Conservation (phyloP, 2,888 invertebrate species). For the Rhagonycha lutea region DNA sequence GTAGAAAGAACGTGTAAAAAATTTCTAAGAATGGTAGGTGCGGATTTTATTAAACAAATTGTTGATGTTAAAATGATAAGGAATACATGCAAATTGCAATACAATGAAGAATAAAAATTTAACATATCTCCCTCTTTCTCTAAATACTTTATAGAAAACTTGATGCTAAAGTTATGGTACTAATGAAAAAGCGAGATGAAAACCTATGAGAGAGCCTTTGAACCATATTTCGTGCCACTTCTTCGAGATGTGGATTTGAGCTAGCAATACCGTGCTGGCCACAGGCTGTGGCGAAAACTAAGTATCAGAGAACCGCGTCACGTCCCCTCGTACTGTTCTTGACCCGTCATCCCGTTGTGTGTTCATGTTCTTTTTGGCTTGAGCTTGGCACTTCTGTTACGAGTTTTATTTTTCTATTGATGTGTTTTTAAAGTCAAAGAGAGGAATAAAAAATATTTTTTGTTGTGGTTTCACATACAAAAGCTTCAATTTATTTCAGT, state of each 20-base stretch:
- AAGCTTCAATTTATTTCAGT: background rate
- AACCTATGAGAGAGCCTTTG: background rate
- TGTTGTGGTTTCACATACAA: background rate
- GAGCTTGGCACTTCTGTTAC: conserved; percentile 9
- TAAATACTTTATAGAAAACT: background rate
- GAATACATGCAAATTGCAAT: background rate
- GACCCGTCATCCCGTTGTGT: conserved; percentile 38
- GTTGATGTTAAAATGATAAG: background rate
- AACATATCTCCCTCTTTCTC: background rate
- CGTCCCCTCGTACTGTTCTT: conserved; percentile 46
- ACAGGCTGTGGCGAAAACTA: conserved; percentile 45
- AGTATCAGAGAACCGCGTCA: conserved; percentile 48
- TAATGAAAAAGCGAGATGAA: background rate
- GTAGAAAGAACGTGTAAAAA: background rate
- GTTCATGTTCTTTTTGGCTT: conserved; percentile 21
- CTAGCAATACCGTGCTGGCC: conserved; percentile 40
- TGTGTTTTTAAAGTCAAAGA: background rate
- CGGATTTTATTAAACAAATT: background rate
- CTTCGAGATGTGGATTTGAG: conserved; percentile 7
- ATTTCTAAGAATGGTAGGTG: background rate
- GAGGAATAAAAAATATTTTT: background rate
- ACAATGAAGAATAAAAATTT: background rate
- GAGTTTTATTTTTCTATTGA: conserved; percentile 16
- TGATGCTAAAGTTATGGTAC: background rate
- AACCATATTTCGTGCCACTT: conserved; percentile 4